phyloP scores from a whole-genome alignment of 35 echinoderm and acorn worm genomes.

The Apostichopus japonicus region DNA sequence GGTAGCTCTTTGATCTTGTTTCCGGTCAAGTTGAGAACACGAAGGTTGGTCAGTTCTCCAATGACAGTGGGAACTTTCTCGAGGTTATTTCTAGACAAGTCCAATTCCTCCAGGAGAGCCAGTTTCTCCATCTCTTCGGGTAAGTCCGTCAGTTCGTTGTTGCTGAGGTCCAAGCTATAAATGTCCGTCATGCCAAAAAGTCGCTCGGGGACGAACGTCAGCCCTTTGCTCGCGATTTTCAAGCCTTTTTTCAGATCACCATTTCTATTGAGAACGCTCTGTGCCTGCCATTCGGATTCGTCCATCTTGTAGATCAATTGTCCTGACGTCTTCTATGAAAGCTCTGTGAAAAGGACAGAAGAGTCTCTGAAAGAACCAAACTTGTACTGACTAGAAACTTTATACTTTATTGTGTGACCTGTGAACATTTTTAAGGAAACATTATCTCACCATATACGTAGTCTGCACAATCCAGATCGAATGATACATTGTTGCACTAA shows the following conservation, averaged over 20 bases:
- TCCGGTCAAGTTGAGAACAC: conserved; percentile 61
- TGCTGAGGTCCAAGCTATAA: conserved; percentile 65
- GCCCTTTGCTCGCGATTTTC: conserved; percentile 33
- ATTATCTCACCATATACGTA: too few relatives aligned
- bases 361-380: too few relatives aligned
- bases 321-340: background rate
- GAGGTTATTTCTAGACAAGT: conserved; percentile 67
- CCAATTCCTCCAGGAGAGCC: conserved; percentile 63
- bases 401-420: too few relatives aligned
- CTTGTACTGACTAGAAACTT: too few relatives aligned
- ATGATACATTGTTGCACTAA: too few relatives aligned
- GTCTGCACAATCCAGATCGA: too few relatives aligned
- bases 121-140: conserved; percentile 68
- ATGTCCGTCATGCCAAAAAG: conserved; percentile 37
- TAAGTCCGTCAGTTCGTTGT: conserved; percentile 75
- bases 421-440: too few relatives aligned
- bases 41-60: conserved; percentile 62
- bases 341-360: background rate
- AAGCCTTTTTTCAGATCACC: conserved; percentile 34
- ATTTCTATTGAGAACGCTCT: conserved; percentile 41
- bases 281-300: conserved; percentile 30
- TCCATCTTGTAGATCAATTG: background rate
- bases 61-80: conserved; percentile 67
- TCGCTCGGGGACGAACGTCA: conserved; percentile 46
- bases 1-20: conserved; percentile 70